Evolutionary conservation across 2,888 invertebrate species (phyloP), one percentile per base, ranked within the genome.

Genomic region (Thecocarcelia acutangulata): DNA sequence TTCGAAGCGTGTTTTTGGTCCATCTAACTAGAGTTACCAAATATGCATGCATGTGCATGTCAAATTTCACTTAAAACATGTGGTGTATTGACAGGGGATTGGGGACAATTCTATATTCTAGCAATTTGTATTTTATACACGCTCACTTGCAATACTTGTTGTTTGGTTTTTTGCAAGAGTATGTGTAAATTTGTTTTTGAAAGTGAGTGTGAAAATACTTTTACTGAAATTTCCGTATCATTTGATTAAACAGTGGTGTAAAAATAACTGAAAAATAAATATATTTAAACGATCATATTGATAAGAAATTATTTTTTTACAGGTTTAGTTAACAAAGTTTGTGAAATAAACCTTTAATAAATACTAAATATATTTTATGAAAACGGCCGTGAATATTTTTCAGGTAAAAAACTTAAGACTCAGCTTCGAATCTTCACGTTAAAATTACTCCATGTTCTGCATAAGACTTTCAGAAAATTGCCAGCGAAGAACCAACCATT

Each of bases 171-270:
- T 37, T 59, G 19, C 37, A 15, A 21, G 54, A 58, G 52, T 72
- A 44, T 76, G 72, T 75, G 59, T 42, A 72, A 59, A 56, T 76
- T 75, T 66, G 68, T 24, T 58, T 54, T 61, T 50, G 75, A 66
- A 82, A 78, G 54, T 58, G 78, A 82, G 82, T 82, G 78, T 78
- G 73, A 82, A 78, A 73, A 77, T 78, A 56, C 19, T 58, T 66
- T 69, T 56, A 52, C n/a, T 24, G 24, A 28, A 77, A 69, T 69
- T 52, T 80, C n/a, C 24, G 40, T 50, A 64, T 12, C 15, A 63
- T 54, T 28, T 37, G 33, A 13, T 13, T 44, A 6, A 61, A 76
- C 72, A 74, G 63, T 80, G 42, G 68, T 15, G 2, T 2, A 5
- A 52, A 54, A 17, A 0, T 63, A 33, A 56, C 15, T 15, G 6